Percentiles rank a stretch among this genome's conserved stretches.
phyloP scores from a whole-genome alignment of 2,113 vertebrate genomes.

The human (Homo sapiens) region DNA sequence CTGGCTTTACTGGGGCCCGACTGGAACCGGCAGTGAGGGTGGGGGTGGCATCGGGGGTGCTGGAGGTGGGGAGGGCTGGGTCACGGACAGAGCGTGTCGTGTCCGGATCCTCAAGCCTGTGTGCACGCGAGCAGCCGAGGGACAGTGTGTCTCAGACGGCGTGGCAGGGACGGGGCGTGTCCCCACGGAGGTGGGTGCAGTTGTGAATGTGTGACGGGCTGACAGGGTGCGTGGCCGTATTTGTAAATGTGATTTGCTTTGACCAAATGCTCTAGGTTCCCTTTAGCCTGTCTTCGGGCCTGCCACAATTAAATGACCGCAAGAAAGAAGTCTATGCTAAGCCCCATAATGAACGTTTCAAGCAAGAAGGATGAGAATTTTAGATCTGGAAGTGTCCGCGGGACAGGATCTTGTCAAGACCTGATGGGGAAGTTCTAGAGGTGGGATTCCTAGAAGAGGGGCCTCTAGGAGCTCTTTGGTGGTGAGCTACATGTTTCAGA shows the following conservation, averaged over 20 bases:
- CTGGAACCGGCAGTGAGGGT: neutral
- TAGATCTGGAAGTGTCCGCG: neutral
- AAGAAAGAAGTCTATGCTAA: neutral
- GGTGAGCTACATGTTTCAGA: neutral
- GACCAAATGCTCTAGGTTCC: neutral
- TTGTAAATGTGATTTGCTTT: neutral
- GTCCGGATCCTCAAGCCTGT: neutral
- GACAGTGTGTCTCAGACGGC: neutral
- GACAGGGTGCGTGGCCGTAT: neutral
- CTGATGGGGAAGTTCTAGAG: neutral
- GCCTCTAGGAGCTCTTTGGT: neutral
- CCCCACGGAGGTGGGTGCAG: neutral
- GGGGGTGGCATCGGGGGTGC: neutral
- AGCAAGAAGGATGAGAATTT: neutral
- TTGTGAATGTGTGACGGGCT: neutral
- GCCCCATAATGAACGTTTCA: neutral
- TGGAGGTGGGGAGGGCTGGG: neutral
- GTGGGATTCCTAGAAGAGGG: neutral
- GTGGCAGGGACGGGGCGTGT: neutral
- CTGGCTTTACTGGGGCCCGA: accelerated
- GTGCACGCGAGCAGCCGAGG: neutral
- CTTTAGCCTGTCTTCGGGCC: neutral
- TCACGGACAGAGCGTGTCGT: neutral
- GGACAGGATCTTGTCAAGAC: neutral
- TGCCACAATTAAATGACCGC: neutral